phyloP scores from a whole-genome alignment of 2,113 vertebrate genomes.

The Oreotrochilus melanogaster region DNA sequence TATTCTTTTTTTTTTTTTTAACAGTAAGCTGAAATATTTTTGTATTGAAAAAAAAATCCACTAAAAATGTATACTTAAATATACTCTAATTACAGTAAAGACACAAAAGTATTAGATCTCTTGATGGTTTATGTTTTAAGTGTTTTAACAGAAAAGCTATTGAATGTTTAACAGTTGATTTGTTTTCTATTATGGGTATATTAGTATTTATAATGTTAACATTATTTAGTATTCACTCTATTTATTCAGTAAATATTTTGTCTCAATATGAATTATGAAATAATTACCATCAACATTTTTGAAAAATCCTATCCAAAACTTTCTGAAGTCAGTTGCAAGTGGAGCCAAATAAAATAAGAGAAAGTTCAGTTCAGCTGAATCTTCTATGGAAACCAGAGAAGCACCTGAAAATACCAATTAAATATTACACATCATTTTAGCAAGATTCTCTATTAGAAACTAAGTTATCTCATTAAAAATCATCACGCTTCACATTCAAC shows the following conservation, averaged over 20 bases:
- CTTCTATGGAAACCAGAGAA: conserved; percentile 86
- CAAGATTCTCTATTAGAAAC: neutral
- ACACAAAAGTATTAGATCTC: rapidly evolving
- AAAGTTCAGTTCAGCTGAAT: conserved; percentile 83
- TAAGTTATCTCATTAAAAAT: neutral
- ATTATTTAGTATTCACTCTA: neutral
- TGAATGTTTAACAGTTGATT: neutral
- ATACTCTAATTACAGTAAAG: neutral
- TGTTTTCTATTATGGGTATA: neutral
- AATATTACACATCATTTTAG: neutral
- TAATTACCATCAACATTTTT: conserved; percentile 87
- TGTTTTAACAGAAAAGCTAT: neutral
- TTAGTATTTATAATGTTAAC: neutral
- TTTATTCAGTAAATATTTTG: neutral
- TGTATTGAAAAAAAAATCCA: neutral
- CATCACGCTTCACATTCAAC: neutral
- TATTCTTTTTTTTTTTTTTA: neutral
- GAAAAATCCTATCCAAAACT: conserved; percentile 92
- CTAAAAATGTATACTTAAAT: neutral
- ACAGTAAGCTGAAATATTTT: neutral
- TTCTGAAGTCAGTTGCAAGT: conserved; percentile 75
- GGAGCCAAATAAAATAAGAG: conserved; percentile 82
- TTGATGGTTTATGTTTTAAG: neutral
- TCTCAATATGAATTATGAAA: neutral
- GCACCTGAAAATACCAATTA: conserved; percentile 75